Evolutionary conservation across 2,797 vertebrate genomes (phyloP), one percentile per base, ranked within the genome.

Genomic region (Halcyon smyrnensis): DNA sequence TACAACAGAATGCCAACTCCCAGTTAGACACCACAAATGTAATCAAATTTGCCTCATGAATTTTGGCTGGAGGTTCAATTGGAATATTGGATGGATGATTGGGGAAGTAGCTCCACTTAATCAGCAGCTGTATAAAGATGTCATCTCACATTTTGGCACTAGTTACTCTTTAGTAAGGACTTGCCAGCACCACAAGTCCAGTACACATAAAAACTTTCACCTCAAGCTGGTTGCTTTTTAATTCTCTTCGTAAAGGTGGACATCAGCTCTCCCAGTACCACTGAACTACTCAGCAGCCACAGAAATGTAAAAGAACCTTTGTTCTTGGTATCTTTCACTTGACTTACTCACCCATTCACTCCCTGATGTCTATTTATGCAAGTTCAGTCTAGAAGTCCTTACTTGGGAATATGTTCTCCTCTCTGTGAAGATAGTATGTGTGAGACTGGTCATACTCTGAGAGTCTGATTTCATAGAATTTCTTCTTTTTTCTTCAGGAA

Each of bases 361-460:
- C 81, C 89, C 92, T 85, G 62, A 91, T 50, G 79, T 91, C 75
- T 95, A 83, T 85, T 94, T 87, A 93, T n/a, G 56, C 68, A 82
- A 89, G 30, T 50, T 60, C 36, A 85, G 71, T 85, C 71, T 71
- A 89, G 87, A 96, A 93, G 71, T 77, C 60, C 56, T 67, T 82
- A 70, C 75, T 30, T 59, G 32, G 43, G 48, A 16, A 41, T 57
- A 73, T 25, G 15, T 43, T 90, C 50, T 73, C 43, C 50, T 63
- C 43, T 68, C 45, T 74, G 67, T 32, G 28, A 90, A 65, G 54
- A 69, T 30, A 79, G 84, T 74, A n/a, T 87, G 28, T n/a, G 13
- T 65, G 59, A 67, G 43, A 84, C 18, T 75, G 19, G 17, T 78
- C 93, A 71, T 83, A 78, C 12, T 89, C 23, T 34, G 60, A 69